Conservation (phyloP, 2,113 vertebrate species). For the Aptenodytes patagonicus region DNA sequence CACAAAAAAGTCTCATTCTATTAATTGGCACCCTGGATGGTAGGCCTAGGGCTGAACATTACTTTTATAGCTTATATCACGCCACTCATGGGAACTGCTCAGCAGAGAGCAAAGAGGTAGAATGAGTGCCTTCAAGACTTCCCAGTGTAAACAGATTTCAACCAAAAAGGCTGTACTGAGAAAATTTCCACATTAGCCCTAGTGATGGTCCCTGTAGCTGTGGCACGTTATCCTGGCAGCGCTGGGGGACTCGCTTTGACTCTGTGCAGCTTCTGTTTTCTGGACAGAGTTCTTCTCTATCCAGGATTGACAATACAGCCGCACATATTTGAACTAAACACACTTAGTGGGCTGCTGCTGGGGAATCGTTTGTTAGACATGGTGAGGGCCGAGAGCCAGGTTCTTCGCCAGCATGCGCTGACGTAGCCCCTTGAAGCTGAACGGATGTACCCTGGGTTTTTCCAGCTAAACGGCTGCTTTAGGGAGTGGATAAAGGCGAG, state of each 20-base stretch:
- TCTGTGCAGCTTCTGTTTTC: background rate
- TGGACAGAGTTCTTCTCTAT: background rate
- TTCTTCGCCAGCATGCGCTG: background rate
- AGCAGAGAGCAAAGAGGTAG: background rate
- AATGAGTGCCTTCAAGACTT: background rate
- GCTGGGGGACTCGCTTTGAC: fast-evolving
- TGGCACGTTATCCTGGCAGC: background rate
- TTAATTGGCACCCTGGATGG: background rate
- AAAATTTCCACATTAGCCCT: background rate
- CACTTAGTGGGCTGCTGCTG: background rate
- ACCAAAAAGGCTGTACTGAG: background rate
- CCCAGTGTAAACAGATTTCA: background rate
- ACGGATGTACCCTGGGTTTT: background rate
- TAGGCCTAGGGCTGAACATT: background rate
- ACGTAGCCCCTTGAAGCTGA: background rate
- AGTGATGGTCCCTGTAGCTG: background rate
- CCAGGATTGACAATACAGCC: background rate
- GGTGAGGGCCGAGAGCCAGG: background rate
- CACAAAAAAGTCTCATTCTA: background rate
- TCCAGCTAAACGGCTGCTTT: background rate
- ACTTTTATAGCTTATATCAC: background rate
- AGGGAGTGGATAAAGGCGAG: background rate
- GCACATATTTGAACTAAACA: background rate
- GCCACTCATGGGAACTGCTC: background rate
- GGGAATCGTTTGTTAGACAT: background rate